Percentiles rank a stretch among this genome's conserved stretches.
Evolutionary conservation across 2,888 invertebrate genomes (phyloP).

Genomic region (Slavum lentiscoides): DNA sequence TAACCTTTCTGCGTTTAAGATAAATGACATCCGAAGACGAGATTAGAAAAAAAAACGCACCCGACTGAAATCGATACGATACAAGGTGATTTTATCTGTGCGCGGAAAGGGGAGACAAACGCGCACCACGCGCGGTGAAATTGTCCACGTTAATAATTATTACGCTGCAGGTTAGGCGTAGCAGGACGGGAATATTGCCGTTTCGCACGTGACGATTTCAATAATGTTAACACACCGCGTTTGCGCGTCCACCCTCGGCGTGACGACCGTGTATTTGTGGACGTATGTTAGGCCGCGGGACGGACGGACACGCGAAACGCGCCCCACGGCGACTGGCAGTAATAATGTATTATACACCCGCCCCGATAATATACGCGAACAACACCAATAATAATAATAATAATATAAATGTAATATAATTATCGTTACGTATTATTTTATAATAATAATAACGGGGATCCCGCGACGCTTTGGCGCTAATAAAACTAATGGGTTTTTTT

Average conservation of each 20-base stretch:
- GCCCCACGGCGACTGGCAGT: background rate
- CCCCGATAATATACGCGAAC: too few relatives aligned
- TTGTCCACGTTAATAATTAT: conserved; percentile 9
- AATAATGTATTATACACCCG: background rate
- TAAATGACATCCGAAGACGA: background rate
- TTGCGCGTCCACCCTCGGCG: too few relatives aligned
- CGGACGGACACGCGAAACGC: conserved; percentile 31
- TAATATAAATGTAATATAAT: conserved; percentile 1
- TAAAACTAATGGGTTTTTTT: conserved; percentile 11
- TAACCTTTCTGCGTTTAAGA: too few relatives aligned
- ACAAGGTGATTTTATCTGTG: background rate
- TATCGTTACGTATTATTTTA: conserved; percentile 14
- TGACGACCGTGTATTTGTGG: too few relatives aligned
- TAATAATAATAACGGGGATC: background rate
- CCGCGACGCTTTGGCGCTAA: background rate
- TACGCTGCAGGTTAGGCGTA: too few relatives aligned
- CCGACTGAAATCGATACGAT: conserved; percentile 13
- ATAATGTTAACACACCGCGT: background rate
- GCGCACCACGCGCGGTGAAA: background rate
- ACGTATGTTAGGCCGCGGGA: too few relatives aligned
- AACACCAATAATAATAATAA: too few relatives aligned
- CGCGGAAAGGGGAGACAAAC: background rate
- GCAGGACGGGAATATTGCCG: conserved; percentile 8
- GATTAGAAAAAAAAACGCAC: background rate
- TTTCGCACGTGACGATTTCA: conserved; percentile 39